These are phyloP conservation scores for Tangara arthus DNA, from an alignment of 2,797 vertebrate species.

Conservation along the genomic window DNA sequence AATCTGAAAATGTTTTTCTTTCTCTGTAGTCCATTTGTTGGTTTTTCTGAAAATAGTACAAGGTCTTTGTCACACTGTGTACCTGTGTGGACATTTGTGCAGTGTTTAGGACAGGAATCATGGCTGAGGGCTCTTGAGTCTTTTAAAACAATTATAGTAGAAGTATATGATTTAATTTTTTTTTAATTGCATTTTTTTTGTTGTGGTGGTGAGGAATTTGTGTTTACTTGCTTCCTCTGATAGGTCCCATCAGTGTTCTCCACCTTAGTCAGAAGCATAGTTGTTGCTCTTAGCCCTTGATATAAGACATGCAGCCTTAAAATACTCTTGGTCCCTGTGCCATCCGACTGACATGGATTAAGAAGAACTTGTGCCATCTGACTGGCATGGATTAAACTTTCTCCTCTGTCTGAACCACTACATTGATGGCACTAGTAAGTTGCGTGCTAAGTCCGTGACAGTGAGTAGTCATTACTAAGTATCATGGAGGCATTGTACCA, in stretches of 20 bases:
- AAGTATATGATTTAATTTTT: neutral
- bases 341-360: neutral
- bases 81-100: no score
- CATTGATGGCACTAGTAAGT: neutral
- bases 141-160: neutral
- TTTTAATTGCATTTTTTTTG: neutral
- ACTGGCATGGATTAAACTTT: neutral
- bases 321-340: rapidly evolving
- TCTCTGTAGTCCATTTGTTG: neutral
- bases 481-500: neutral
- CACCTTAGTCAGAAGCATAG: neutral
- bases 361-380: neutral
- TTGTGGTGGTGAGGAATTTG: neutral
- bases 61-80: neutral
- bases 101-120: neutral
- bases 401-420: neutral
- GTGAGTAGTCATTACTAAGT: neutral
- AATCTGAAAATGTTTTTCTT: neutral
- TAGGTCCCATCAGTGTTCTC: neutral
- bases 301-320: neutral
- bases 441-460: neutral
- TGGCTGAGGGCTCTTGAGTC: neutral
- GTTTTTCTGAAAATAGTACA: neutral
- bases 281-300: neutral
- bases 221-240: neutral